phyloP scores from a whole-genome alignment of 2,888 invertebrate genomes.

The Machimus rusticus region DNA sequence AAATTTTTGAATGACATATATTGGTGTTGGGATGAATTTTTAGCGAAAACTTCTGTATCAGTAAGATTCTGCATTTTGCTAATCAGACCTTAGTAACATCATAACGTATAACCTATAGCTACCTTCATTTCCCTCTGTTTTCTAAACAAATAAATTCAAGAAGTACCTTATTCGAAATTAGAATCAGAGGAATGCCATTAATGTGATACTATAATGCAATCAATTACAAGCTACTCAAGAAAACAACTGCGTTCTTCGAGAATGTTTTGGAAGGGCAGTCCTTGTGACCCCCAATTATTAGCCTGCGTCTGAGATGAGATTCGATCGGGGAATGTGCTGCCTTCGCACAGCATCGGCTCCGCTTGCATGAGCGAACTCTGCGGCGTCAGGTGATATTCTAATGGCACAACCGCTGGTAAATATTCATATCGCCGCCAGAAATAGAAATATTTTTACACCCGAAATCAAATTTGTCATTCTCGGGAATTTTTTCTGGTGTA shows the following conservation, averaged over 20 bases:
- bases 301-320: neutral
- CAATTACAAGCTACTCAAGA: neutral
- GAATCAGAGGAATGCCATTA: neutral
- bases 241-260: neutral
- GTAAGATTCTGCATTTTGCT: no score
- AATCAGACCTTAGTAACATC: no score
- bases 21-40: no score
- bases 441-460: conserved; percentile 34
- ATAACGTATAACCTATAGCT: no score
- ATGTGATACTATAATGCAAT: neutral
- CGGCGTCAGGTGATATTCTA: neutral
- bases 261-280: neutral
- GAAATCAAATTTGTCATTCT: conserved; percentile 36
- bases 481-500: neutral
- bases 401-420: neutral
- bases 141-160: no score
- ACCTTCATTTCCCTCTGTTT: no score
- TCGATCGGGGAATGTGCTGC: neutral
- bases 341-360: neutral
- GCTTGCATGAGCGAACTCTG: neutral
- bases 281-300: neutral
- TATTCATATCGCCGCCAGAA: conserved; percentile 11
- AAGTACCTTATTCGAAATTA: no score
- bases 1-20: no score
- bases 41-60: no score